Percentiles rank a stretch among this genome's conserved stretches.
Conservation (phyloP, 1,140 invertebrate genomes). For the Trachymyrmex cornetzi region DNA sequence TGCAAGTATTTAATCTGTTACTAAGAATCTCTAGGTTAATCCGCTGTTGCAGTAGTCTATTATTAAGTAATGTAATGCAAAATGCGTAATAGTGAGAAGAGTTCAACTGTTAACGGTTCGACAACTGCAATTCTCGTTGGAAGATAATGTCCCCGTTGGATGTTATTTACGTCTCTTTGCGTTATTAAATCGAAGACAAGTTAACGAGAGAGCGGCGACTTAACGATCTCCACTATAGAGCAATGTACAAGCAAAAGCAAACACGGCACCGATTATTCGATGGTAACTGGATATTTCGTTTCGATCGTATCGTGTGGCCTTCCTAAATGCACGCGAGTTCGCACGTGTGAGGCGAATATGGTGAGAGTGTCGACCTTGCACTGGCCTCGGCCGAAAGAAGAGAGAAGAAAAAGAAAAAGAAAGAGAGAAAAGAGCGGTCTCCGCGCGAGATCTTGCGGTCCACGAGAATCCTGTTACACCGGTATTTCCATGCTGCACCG, state of each 20-base stretch:
- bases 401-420: constrained; percentile 58
- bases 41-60: too few relatives aligned
- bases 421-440: constrained; percentile 53
- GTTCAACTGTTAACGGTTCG: neutral
- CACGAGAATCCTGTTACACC: constrained; percentile 78
- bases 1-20: too few relatives aligned
- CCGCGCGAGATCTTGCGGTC: constrained; percentile 72
- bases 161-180: neutral
- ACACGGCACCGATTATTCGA: neutral
- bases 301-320: constrained; percentile 21
- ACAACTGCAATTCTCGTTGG: neutral
- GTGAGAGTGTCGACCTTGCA: constrained; percentile 76
- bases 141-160: neutral
- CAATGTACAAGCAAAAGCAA: neutral
- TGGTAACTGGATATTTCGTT: constrained; percentile 1
- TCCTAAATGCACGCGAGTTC: neutral
- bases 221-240: neutral
- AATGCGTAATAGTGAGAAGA: neutral
- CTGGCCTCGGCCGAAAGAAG: constrained; percentile 74
- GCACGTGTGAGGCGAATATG: constrained; percentile 23
- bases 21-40: too few relatives aligned
- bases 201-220: neutral
- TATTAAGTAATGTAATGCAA: neutral
- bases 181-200: constrained; percentile 5
- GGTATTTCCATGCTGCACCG: constrained; percentile 73